Percentiles rank a stretch among this genome's conserved stretches.
phyloP scores from a whole-genome alignment of 1,140 invertebrate genomes.

The Drepana arcuata region DNA sequence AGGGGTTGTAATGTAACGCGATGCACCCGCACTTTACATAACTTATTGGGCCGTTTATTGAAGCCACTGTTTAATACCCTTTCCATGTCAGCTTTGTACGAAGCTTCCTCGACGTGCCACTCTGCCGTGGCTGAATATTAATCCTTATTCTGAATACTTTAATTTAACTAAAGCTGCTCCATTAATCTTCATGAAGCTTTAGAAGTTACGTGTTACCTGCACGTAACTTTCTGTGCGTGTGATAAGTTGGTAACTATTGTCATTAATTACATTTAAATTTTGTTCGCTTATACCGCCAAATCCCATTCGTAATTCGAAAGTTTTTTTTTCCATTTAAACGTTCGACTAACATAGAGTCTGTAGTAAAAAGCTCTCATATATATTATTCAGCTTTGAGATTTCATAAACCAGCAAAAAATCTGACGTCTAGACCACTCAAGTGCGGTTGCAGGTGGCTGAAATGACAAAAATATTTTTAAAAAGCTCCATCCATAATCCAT shows the following conservation, averaged over 20 bases:
- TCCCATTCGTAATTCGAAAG: too few species aligned
- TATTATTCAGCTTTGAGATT: too few species aligned
- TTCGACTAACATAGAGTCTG: too few species aligned
- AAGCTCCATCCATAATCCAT: too few species aligned
- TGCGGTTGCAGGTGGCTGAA: too few species aligned
- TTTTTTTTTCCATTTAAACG: too few species aligned
- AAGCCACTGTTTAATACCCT: slow-evolving; percentile 63
- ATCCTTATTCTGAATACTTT: slow-evolving; percentile 50
- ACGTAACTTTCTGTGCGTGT: slow-evolving; percentile 5
- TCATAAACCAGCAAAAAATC: too few species aligned
- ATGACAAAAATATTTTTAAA: too few species aligned
- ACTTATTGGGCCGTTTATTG: slow-evolving; percentile 67
- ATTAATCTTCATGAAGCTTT: slow-evolving; percentile 53
- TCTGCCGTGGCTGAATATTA: slow-evolving; percentile 45
- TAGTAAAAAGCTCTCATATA: too few species aligned
- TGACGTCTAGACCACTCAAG: too few species aligned
- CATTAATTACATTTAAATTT: too few species aligned
- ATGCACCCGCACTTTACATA: slow-evolving; percentile 67
- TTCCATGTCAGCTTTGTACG: slow-evolving; percentile 58
- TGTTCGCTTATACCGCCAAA: too few species aligned
- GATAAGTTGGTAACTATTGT: slow-evolving; percentile 1
- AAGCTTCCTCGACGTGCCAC: slow-evolving; percentile 40
- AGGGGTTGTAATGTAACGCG: slow-evolving; percentile 61
- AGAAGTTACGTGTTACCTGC: slow-evolving; percentile 7
- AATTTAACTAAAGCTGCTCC: slow-evolving; percentile 33